Evolutionary conservation across 2,113 vertebrate genomes (phyloP), one percentile per base, ranked within the genome.

Genomic region (Craseonycteris thonglongyai): DNA sequence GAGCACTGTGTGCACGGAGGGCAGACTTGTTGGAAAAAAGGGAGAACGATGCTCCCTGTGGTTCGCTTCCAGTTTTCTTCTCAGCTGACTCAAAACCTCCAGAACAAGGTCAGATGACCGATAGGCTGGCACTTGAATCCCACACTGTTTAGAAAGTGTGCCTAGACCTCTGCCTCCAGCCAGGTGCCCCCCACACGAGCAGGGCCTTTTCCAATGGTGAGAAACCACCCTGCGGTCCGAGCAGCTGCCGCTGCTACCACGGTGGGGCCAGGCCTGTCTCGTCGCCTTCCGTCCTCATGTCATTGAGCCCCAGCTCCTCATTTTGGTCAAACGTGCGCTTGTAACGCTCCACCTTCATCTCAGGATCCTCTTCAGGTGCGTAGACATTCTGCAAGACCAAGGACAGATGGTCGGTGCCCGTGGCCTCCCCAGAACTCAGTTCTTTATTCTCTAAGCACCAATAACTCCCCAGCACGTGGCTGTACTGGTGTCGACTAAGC

Each of bases 251-350:
- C 45, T 28, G 91, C 97, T 98, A 98, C 92, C 94, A 97, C 68
- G 71, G 86, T 1, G 93, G 10, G 54, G 91, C 8, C 0, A 10
- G 24, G 24, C 24, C 69, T 0, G 78, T 0, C 38, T 98, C 97
- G 5, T 99, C 99, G 54, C 98, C 98, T 78, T 99, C 99, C 0
- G 99, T 99, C 89, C 97, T 99, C 99, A 99, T 99, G 97, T 99
- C 99, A 16, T 99, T 99, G 28, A 99, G 98, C 11, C 99, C 99
- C 22, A 99, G 98, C 0, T 99, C 99, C 33, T 99, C 99, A 0
- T 99, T 99, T 97, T 99, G 99, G 93, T 99, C 98, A 18, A 99
- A 99, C 0, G 98, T 97, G 61, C 99, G 98, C 21, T 98, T 88
- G 6, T 99, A 99, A 84, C 76, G 98, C 96, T 99, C 99, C 21